phyloP scores from a whole-genome alignment of 2,113 vertebrate genomes.

The Colius striatus region DNA sequence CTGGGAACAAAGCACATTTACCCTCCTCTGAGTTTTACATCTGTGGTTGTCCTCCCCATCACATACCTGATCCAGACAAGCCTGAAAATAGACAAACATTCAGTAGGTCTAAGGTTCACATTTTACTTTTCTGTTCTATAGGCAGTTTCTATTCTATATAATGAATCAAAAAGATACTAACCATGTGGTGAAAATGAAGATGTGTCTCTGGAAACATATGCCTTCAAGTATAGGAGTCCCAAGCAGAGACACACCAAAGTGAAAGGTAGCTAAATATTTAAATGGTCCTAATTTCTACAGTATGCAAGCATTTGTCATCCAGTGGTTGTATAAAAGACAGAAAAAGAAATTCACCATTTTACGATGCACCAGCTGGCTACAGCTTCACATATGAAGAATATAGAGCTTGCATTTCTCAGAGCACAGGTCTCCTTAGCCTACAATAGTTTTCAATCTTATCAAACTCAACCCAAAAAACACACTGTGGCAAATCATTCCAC shows the following conservation, averaged over 20 bases:
- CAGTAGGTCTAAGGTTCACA: not conserved
- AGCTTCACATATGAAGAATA: not conserved
- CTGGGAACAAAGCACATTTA: not conserved
- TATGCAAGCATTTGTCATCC: not conserved
- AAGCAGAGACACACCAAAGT: not conserved
- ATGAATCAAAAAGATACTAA: not conserved
- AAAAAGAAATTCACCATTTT: not conserved
- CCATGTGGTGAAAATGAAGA: not conserved
- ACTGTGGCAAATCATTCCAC: not conserved
- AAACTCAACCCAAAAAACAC: not conserved
- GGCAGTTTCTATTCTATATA: not conserved
- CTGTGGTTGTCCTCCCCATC: not conserved
- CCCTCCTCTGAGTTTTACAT: not conserved
- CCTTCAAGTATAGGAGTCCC: not conserved
- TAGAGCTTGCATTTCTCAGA: not conserved
- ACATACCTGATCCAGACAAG: not conserved
- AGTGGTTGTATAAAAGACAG: not conserved
- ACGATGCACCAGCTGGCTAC: not conserved
- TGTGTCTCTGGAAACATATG: not conserved
- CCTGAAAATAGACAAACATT: not conserved
- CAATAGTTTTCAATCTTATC: not conserved
- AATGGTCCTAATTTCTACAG: not conserved
- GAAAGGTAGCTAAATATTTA: not conserved
- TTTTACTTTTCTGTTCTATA: not conserved
- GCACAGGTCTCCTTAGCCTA: accelerated